Conservation (phyloP, 2,888 invertebrate genomes). For the Dynastes tityus region DNA sequence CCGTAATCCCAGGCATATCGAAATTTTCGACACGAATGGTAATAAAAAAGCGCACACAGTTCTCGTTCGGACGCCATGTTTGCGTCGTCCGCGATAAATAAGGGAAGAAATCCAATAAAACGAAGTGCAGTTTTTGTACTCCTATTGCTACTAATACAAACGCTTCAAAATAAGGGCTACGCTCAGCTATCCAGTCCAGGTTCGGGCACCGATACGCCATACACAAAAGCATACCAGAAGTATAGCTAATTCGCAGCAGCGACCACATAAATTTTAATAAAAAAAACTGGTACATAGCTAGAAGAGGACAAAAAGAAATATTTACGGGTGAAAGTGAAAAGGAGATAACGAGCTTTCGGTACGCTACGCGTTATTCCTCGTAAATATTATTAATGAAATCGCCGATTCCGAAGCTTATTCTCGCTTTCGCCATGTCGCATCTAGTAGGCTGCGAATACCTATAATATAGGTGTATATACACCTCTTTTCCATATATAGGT, state of each 20-base stretch:
- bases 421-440: conserved; percentile 21
- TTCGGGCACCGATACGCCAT: background rate
- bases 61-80: conserved; percentile 24
- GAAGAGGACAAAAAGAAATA: conserved; percentile 41
- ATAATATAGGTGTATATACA: background rate
- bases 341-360: conserved; percentile 36
- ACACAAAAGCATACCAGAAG: conserved; percentile 24
- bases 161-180: conserved; percentile 8
- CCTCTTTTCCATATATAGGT: background rate
- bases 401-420: conserved; percentile 49
- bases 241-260: conserved; percentile 20
- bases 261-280: conserved; percentile 55
- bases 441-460: background rate
- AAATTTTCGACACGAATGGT: conserved; percentile 2
- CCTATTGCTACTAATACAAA: too few relatives aligned
- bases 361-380: conserved; percentile 43
- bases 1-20: conserved; percentile 6
- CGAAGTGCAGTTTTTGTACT: conserved; percentile 42
- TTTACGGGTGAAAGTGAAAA: background rate
- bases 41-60: conserved; percentile 10
- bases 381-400: conserved; percentile 60
- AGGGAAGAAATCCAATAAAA: conserved; percentile 47
- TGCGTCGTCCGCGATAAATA: conserved; percentile 36
- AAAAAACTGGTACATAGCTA: conserved; percentile 52
- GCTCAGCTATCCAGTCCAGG: background rate